A percentile compares a stretch with the other conserved stretches of the same genome.
Conservation (phyloP, 2,797 vertebrate genomes). For the Rousettus madagascariensis region DNA sequence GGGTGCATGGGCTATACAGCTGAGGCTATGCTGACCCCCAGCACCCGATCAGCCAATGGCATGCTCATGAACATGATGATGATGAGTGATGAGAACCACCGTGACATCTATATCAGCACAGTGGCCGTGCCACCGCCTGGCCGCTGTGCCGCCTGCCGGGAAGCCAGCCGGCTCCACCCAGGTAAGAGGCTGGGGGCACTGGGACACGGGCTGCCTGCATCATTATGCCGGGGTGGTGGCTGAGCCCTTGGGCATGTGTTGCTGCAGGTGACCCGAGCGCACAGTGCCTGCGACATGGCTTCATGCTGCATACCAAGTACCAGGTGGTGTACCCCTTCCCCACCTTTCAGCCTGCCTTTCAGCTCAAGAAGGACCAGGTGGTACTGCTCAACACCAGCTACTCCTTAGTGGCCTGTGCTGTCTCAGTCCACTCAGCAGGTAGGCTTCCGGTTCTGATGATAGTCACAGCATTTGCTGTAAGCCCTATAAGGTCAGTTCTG, state of each 20-base stretch:
- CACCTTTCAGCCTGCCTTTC: conserved; percentile 96
- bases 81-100: conserved; percentile 97
- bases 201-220: accelerated
- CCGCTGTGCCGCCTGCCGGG: conserved; percentile 89
- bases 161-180: conserved; percentile 84
- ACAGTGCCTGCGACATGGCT: conserved; percentile 92
- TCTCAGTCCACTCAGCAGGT: conserved; percentile 88
- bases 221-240: accelerated
- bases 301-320: conserved; percentile 94
- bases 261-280: conserved; percentile 83
- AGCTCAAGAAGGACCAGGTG: conserved; percentile 96
- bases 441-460: background rate
- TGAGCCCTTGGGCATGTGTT: background rate
- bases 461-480: background rate
- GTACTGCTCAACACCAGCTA: conserved; percentile 96
- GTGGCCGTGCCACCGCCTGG: conserved; percentile 90
- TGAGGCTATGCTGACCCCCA: conserved; percentile 66
- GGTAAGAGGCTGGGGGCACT: conserved; percentile 80
- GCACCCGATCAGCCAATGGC: conserved; percentile 92
- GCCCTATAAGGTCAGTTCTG: background rate
- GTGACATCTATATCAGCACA: conserved; percentile 94
- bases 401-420: conserved; percentile 93
- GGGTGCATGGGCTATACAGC: background rate
- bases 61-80: conserved; percentile 94
- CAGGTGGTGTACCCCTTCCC: conserved; percentile 98